Evolutionary conservation across 2,113 vertebrate species (phyloP).

Genomic region (Aramus guarauna): DNA sequence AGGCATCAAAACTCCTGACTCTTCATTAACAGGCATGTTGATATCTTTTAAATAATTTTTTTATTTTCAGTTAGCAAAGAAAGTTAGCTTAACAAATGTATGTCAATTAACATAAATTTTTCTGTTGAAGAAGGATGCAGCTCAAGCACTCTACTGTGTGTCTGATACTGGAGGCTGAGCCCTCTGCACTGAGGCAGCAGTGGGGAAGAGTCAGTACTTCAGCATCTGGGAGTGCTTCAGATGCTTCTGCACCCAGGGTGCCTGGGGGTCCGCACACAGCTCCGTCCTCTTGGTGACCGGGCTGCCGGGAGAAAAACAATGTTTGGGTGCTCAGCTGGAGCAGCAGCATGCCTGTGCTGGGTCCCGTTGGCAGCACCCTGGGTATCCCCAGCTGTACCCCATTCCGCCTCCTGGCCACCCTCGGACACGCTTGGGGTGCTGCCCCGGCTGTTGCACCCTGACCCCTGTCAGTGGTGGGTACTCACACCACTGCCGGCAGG

Average conservation of each 20-base stretch:
- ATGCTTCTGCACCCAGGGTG: accelerated
- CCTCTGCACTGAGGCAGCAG: neutral
- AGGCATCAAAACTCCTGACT: neutral
- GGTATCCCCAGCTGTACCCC: neutral
- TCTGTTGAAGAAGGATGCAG: neutral
- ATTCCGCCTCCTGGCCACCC: neutral
- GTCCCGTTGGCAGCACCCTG: neutral
- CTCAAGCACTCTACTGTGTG: accelerated
- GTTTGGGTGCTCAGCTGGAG: neutral
- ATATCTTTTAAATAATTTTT: neutral
- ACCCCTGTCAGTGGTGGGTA: accelerated
- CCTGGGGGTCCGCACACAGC: accelerated
- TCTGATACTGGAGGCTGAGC: accelerated
- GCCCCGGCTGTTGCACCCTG: neutral
- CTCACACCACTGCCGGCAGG: neutral
- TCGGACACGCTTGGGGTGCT: neutral
- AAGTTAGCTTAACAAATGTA: neutral
- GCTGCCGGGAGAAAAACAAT: neutral
- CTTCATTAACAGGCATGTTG: neutral
- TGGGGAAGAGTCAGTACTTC: accelerated
- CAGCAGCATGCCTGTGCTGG: accelerated
- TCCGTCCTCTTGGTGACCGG: accelerated
- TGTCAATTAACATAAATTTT: neutral
- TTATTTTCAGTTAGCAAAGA: neutral
- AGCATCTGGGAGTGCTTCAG: accelerated